Evolutionary conservation across 2,113 vertebrate genomes (phyloP).

Genomic region (Agelaius phoeniceus): DNA sequence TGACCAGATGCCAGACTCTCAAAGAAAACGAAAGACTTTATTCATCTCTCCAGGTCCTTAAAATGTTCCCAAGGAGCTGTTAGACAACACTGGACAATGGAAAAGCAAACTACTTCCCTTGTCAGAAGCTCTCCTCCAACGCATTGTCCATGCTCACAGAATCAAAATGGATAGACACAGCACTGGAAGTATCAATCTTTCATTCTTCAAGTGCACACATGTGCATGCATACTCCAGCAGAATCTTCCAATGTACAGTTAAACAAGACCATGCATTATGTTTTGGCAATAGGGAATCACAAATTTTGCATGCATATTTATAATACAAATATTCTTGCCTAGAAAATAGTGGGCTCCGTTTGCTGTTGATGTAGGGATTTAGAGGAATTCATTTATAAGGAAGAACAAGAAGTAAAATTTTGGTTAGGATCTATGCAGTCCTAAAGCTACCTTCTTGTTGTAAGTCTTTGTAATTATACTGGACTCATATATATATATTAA

Average conservation of each 20-base stretch:
- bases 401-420: not conserved
- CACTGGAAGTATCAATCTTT: not conserved
- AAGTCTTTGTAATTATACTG: not conserved
- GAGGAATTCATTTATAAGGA: not conserved
- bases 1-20: not conserved
- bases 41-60: not conserved
- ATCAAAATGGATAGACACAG: not conserved
- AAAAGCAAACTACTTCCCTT: not conserved
- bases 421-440: not conserved
- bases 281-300: not conserved
- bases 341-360: not conserved
- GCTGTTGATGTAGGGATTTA: not conserved
- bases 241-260: not conserved
- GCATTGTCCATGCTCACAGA: not conserved
- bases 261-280: not conserved
- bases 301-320: not conserved
- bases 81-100: not conserved
- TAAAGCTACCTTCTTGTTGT: not conserved
- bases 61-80: not conserved
- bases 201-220: not conserved
- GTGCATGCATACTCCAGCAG: not conserved
- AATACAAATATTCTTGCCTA: not conserved
- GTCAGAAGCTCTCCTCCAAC: not conserved
- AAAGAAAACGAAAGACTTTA: not conserved
- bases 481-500: not conserved